A percentile compares a stretch with the other conserved stretches of the same genome.
phyloP scores from a whole-genome alignment of 64 coral and sea anemone species.

The Trachythela sp. region DNA sequence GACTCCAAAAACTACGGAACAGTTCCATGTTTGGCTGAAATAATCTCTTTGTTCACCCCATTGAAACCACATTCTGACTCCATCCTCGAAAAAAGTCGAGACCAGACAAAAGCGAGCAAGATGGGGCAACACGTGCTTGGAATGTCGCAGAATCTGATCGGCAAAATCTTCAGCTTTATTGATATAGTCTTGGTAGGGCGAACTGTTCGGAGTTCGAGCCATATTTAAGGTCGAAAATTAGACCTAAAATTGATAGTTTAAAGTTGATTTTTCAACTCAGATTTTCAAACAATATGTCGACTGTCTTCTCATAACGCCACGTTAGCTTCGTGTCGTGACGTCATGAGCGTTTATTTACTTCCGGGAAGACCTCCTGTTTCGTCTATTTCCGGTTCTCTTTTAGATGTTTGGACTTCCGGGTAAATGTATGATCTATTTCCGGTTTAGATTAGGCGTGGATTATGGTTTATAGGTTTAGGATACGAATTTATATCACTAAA shows the following conservation, averaged over 20 bases:
- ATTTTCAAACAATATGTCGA: neutral
- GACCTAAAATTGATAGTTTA: no score
- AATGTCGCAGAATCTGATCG: slow-evolving; percentile 89
- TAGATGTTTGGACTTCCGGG: no score
- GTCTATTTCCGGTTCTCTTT: neutral
- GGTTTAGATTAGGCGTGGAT: no score
- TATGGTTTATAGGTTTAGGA: no score
- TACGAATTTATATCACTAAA: no score
- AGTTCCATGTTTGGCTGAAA: slow-evolving; percentile 97
- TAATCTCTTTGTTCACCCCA: slow-evolving; percentile 98
- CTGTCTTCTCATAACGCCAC: neutral
- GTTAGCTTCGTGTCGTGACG: slow-evolving; percentile 15
- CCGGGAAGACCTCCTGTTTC: neutral
- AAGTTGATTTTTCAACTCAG: no score
- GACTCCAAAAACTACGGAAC: slow-evolving; percentile 62
- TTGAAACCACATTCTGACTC: slow-evolving; percentile 99
- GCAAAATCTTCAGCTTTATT: slow-evolving; percentile 94
- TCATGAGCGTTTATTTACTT: neutral
- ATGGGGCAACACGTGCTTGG: slow-evolving; percentile 88
- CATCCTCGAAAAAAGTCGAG: slow-evolving; percentile 98
- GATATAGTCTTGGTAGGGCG: slow-evolving; percentile 79
- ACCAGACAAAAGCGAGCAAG: slow-evolving; percentile 92
- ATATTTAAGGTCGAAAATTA: neutral
- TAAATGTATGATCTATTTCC: no score
- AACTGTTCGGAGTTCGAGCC: slow-evolving; percentile 50